Evolutionary conservation across 1,140 invertebrate genomes (phyloP).

Genomic region (Linepithema humile): DNA sequence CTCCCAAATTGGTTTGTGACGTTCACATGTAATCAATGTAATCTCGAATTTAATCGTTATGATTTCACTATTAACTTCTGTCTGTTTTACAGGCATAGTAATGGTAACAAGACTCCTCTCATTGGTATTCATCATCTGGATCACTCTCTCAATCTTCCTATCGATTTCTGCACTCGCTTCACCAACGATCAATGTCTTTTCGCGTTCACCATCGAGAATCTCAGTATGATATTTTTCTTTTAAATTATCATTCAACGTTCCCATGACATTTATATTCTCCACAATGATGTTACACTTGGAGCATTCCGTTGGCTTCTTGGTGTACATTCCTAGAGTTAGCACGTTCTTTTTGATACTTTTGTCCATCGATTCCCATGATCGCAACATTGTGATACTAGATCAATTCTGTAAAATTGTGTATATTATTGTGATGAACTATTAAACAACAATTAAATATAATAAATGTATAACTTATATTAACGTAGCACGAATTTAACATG

Average conservation of each 20-base stretch:
- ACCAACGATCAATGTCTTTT: constrained; percentile 72
- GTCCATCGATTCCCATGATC: constrained; percentile 75
- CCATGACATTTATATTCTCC: constrained; percentile 65
- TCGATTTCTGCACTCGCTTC: constrained; percentile 75
- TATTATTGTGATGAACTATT: no score
- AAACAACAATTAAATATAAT: not conserved
- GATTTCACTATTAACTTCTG: constrained; percentile 46
- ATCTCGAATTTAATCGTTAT: constrained; percentile 68
- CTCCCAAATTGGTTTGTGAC: constrained; percentile 77
- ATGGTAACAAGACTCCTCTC: constrained; percentile 76
- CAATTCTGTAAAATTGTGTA: not conserved
- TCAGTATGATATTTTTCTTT: constrained; percentile 65
- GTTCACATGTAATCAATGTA: constrained; percentile 69
- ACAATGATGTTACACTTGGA: constrained; percentile 73
- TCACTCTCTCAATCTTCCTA: constrained; percentile 76
- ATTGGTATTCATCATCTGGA: constrained; percentile 76
- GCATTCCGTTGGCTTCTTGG: constrained; percentile 76
- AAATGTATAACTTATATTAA: not conserved
- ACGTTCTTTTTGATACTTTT: constrained; percentile 76
- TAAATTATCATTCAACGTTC: constrained; percentile 52
- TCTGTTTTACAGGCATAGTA: constrained; percentile 37
- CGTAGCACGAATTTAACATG: not conserved
- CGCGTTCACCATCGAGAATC: constrained; percentile 62
- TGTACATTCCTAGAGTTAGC: constrained; percentile 66
- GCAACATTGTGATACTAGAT: constrained; percentile 16